These are phyloP conservation scores for Teleopsis dalmanni DNA, from an alignment of 1,140 invertebrate genomes.

Conservation along the genomic window DNA sequence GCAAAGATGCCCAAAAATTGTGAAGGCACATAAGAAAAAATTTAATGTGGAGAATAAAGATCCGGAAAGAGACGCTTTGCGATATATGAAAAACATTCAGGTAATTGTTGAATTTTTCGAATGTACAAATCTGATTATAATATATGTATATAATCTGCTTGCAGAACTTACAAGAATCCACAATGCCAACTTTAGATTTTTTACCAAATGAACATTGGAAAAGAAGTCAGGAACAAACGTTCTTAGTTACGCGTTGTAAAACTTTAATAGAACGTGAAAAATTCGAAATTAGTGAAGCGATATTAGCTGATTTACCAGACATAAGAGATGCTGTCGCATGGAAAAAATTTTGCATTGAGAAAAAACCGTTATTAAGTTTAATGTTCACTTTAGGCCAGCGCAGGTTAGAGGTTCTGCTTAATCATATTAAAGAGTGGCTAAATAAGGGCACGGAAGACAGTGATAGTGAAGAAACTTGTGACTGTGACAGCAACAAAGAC, in stretches of 20 bases:
- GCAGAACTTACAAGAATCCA: too few species aligned
- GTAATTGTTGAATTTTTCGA: too few species aligned
- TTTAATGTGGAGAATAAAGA: too few species aligned
- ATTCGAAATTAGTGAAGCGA: too few species aligned
- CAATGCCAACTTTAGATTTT: constrained; percentile 9
- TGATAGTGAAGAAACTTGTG: neutral
- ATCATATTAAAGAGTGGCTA: constrained; percentile 31
- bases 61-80: too few species aligned
- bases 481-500: neutral
- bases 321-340: constrained; percentile 25
- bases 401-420: constrained; percentile 28
- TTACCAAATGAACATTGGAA: constrained; percentile 36
- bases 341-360: constrained; percentile 25
- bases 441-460: constrained; percentile 12
- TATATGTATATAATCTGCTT: too few species aligned
- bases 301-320: too few species aligned
- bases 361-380: constrained; percentile 26
- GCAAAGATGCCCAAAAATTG: constrained; percentile 34
- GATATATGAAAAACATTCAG: constrained; percentile 3
- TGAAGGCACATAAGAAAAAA: too few species aligned
- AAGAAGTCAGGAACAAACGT: constrained; percentile 21
- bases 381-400: constrained; percentile 28
- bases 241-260: constrained; percentile 20
- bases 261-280: constrained; percentile 21
- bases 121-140: too few species aligned